A percentile compares a stretch with the other conserved stretches of the same genome.
Evolutionary conservation across 2,888 invertebrate genomes (phyloP).

Genomic region (Ecliptopera silaceata): DNA sequence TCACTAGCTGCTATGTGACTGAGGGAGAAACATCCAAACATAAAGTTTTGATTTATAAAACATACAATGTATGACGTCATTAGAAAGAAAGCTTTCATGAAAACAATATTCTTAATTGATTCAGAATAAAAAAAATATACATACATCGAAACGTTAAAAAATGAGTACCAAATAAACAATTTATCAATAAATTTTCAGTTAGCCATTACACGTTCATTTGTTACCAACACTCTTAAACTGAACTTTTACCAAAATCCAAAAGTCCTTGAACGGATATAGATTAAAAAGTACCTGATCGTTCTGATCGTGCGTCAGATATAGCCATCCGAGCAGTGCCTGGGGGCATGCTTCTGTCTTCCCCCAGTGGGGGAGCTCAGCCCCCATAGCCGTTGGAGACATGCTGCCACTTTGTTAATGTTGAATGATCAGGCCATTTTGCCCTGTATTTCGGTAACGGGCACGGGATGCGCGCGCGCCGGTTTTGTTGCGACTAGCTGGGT

Average conservation of each 20-base stretch:
- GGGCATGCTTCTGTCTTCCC: conserved; percentile 68
- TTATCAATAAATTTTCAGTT: not conserved
- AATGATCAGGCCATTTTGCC: conserved; percentile 53
- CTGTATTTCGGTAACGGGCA: conserved; percentile 62
- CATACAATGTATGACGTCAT: too few relatives aligned
- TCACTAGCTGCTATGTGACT: too few relatives aligned
- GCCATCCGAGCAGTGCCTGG: conserved; percentile 73
- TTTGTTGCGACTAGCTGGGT: conserved; percentile 58
- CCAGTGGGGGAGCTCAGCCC: conserved; percentile 74
- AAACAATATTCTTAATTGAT: too few relatives aligned
- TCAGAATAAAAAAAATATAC: not conserved
- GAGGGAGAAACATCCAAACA: too few relatives aligned
- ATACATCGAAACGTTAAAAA: too few relatives aligned
- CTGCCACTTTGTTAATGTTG: conserved; percentile 26
- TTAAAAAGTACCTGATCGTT: conserved; percentile 68
- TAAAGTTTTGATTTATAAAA: too few relatives aligned
- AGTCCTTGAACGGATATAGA: conserved; percentile 37
- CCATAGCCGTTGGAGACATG: conserved; percentile 76
- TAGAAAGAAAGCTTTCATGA: too few relatives aligned
- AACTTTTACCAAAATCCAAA: conserved; percentile 22
- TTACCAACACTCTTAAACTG: not conserved
- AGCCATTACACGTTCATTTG: not conserved
- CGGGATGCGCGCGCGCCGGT: conserved; percentile 76
- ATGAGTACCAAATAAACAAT: not conserved
- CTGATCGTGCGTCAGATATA: conserved; percentile 71